Percentiles rank a stretch among this genome's conserved stretches.
phyloP scores from a whole-genome alignment of 2,888 invertebrate genomes.

The Chalcosyrphus nemorum region DNA sequence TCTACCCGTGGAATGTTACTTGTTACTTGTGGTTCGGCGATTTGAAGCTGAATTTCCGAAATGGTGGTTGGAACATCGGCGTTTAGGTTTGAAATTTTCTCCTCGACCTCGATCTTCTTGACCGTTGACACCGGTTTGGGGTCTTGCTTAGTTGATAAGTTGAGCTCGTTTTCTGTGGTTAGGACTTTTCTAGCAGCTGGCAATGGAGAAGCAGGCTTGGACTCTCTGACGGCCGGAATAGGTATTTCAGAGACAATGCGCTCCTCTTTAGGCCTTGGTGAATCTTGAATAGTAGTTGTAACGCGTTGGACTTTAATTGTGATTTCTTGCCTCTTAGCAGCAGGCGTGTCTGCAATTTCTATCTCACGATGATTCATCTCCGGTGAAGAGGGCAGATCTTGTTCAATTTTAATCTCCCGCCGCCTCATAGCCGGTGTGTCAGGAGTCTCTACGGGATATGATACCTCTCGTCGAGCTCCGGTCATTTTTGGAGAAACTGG shows the following conservation, averaged over 20 bases:
- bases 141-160: conserved; percentile 12
- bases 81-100: conserved; percentile 42
- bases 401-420: conserved; percentile 45
- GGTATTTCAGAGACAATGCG: not conserved
- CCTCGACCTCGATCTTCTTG: conserved; percentile 28
- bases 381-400: conserved; percentile 27
- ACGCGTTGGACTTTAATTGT: conserved; percentile 18
- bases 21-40: conserved; percentile 42
- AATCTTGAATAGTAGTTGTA: not conserved
- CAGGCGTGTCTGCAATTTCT: conserved; percentile 25
- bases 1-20: conserved; percentile 30
- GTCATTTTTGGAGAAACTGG: conserved; percentile 27
- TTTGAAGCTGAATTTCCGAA: conserved; percentile 64
- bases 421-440: conserved; percentile 61
- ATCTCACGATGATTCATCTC: conserved; percentile 39
- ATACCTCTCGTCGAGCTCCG: not conserved
- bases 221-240: conserved; percentile 23
- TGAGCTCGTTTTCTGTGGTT: not conserved
- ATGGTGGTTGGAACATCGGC: conserved; percentile 47
- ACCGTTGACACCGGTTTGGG: not conserved
- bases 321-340: conserved; percentile 18
- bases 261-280: not conserved
- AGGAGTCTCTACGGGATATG: conserved; percentile 24
- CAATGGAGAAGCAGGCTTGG: conserved; percentile 14
- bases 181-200: conserved; percentile 26